Percentiles rank a stretch among this genome's conserved stretches.
These are phyloP conservation scores for Furnarius figulus DNA, from an alignment of 2,113 vertebrate species.

Conservation along the genomic window DNA sequence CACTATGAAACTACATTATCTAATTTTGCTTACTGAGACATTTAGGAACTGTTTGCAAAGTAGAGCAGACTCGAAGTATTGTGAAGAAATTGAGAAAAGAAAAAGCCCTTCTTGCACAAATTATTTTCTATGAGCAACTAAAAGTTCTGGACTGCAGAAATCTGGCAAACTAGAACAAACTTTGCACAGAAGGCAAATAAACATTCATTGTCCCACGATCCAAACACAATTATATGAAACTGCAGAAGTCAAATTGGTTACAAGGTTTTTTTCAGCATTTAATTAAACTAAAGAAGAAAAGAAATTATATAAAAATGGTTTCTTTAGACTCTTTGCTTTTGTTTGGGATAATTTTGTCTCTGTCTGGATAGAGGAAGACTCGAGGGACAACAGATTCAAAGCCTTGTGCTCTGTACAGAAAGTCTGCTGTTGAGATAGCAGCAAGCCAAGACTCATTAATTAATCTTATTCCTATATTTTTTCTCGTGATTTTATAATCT, in stretches of 20 bases:
- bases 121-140: neutral
- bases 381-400: conserved; percentile 56
- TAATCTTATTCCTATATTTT: conserved; percentile 59
- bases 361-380: conserved; percentile 34
- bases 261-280: neutral
- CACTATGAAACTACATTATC: conserved; percentile 43
- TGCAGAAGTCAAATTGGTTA: conserved; percentile 3
- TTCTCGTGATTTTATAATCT: conserved; percentile 1
- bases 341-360: conserved; percentile 5
- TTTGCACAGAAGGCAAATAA: neutral
- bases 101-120: neutral
- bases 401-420: conserved; percentile 24
- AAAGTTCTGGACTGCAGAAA: neutral
- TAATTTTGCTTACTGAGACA: conserved; percentile 63
- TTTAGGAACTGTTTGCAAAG: conserved; percentile 47
- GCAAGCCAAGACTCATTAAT: conserved; percentile 64
- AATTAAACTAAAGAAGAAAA: conserved; percentile 15
- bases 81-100: neutral
- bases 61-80: conserved; percentile 36
- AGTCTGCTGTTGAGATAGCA: conserved; percentile 52
- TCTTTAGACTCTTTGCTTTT: conserved; percentile 25
- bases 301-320: conserved; percentile 9
- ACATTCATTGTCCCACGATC: neutral
- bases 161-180: neutral
- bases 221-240: neutral